phyloP scores from a whole-genome alignment of 2,888 invertebrate species.

The Epirrhoe tristata region DNA sequence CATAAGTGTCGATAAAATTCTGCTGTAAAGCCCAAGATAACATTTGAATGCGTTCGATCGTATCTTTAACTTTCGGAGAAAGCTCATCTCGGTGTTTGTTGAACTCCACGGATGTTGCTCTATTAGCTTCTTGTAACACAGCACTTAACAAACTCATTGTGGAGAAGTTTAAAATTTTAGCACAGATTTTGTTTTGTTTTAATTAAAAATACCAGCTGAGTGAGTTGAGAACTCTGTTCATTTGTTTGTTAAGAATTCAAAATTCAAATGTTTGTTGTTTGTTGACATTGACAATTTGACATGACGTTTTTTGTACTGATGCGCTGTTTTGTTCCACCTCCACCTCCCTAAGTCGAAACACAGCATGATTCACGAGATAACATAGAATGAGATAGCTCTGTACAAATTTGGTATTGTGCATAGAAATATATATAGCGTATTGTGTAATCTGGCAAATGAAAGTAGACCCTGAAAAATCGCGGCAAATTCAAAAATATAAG shows the following conservation, averaged over 20 bases:
- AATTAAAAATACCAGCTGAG: conserved; percentile 15
- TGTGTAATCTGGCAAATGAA: no score
- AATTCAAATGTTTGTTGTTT: conserved; percentile 17
- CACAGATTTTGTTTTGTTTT: conserved; percentile 43
- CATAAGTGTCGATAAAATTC: conserved; percentile 69
- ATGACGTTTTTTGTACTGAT: neutral
- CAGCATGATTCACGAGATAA: no score
- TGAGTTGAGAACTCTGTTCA: no score
- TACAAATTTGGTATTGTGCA: no score
- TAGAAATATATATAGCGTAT: no score
- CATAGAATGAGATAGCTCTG: no score
- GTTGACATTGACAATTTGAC: neutral
- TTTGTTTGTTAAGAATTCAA: neutral
- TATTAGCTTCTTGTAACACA: conserved; percentile 69
- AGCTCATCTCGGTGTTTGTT: conserved; percentile 68
- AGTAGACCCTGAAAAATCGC: no score
- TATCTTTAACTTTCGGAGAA: conserved; percentile 63
- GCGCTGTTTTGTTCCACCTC: neutral
- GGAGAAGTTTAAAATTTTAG: neutral
- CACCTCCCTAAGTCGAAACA: no score
- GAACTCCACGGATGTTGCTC: conserved; percentile 63
- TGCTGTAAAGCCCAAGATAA: conserved; percentile 75
- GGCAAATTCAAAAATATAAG: no score
- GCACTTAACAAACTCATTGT: conserved; percentile 75
- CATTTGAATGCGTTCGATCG: conserved; percentile 70